phyloP scores from a whole-genome alignment of 2,888 invertebrate species.

The Archaeoteleia sp. region DNA sequence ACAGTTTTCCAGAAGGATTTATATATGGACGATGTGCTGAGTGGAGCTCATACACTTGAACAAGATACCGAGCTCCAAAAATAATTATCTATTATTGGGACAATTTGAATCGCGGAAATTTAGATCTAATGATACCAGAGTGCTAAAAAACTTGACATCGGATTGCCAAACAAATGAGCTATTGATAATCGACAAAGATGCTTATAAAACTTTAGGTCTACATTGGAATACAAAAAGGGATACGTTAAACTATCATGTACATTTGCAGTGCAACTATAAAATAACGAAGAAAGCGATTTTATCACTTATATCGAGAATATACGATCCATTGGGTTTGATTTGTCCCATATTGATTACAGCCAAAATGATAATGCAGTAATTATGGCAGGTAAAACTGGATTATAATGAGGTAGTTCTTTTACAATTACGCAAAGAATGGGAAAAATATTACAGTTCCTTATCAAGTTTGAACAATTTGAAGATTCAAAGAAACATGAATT shows the following conservation, averaged over 20 bases:
- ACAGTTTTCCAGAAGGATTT: slow-evolving; percentile 1
- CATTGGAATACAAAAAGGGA: slow-evolving; percentile 17
- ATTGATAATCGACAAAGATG: slow-evolving; percentile 4
- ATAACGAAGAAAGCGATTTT: slow-evolving; percentile 48
- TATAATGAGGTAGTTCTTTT: slow-evolving; percentile 56
- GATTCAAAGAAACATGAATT: slow-evolving; percentile 8
- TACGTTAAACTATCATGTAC: background rate
- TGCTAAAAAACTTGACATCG: background rate
- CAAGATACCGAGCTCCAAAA: too few relatives aligned
- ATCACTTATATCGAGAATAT: slow-evolving; percentile 53
- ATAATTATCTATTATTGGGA: slow-evolving; percentile 11
- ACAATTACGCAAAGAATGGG: slow-evolving; percentile 17
- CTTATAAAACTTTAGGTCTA: slow-evolving; percentile 20
- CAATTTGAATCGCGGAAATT: slow-evolving; percentile 17
- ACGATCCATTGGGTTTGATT: slow-evolving; percentile 57
- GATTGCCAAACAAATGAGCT: background rate
- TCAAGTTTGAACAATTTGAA: background rate
- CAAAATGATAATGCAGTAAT: slow-evolving; percentile 32
- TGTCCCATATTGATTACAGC: slow-evolving; percentile 51
- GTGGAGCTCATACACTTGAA: slow-evolving; percentile 4
- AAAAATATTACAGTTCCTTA: slow-evolving; percentile 13
- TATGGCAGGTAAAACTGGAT: slow-evolving; percentile 51
- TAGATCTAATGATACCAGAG: background rate
- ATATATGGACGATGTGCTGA: slow-evolving; percentile 17
- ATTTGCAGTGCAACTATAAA: background rate